Evolutionary conservation across 2,113 vertebrate genomes (phyloP), one percentile per base, ranked within the genome.

Genomic region (Tragelaphus imberbis): DNA sequence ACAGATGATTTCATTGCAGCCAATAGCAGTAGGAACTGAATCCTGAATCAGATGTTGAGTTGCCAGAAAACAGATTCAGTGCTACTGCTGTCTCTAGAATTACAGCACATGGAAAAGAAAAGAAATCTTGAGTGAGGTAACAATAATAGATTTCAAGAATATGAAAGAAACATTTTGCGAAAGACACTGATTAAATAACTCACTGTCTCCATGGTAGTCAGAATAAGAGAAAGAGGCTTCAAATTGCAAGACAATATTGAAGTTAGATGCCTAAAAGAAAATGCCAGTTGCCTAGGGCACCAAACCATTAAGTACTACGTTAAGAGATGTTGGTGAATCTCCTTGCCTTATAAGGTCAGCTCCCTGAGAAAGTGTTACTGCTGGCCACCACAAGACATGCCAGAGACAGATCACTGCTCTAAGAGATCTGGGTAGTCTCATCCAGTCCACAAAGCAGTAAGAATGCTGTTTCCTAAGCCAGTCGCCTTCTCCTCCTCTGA

Each of bases 81-180:
- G 68, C 27, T 88, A 28, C 40, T 68, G 15, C n/a, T 61, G 75
- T 96, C 80, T 97, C 23, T 63, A 89, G 61, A 96, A 55, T 81
- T 63, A 15, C 0, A 87, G 40, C 12, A 21, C 49, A 25, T 53
- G 21, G 14, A 91, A 96, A 96, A 95, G 11, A 17, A 94, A 96
- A 90, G 8, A 14, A 30, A 59, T 40, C 68, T 75, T 75, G 56
- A 84, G 1, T 84, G 59, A 94, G 44, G 15, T 71, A 49, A 71
- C 56, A 93, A 79, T 80, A 65, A 71, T 10, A 86, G 44, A 5
- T 63, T 86, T 93, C 17, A 93, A 82, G 61, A 96, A 90, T 87
- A 88, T 6, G 12, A 90, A 97, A 65, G 14, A 82, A 92, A 91
- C 17, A 84, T 59, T 93, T 96, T 94, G 14, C 71, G 93, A 88